Evolutionary conservation across 2,888 invertebrate genomes (phyloP), one percentile per base, ranked within the genome.

Genomic region (Diploptera punctata): DNA sequence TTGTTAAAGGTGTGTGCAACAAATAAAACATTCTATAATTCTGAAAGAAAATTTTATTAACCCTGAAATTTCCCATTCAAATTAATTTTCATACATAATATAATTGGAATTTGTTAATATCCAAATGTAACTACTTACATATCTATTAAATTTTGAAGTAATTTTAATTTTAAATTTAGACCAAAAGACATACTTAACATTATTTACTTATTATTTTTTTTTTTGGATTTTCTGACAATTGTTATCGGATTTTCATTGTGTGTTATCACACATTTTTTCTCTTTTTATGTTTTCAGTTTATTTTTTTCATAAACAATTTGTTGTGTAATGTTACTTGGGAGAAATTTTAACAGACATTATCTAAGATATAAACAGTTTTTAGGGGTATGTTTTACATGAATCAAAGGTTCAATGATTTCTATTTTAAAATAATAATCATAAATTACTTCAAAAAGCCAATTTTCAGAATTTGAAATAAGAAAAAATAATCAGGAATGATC

Each of bases 11-110:
- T n/a, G n/a, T 38, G 13, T 38, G 13, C 38, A 38, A 9, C 13
- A 13, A 38, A 38, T 38, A 38, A 38, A 57, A 54, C 54, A 19
- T 3, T 13, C 18, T 7, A 54, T 2, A 44, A 44, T 21, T 65
- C 47, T 65, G 62, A 65, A 65, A 65, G 47, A 47, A 65, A 62
- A 47, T 62, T 29, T 62, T 65, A 47, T 65, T 65, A 65, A 65
- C 65, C 65, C 43, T 65, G 44, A 65, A 65, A 26, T 65, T 31
- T 47, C 65, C 65, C 65, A 44, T 13, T 29, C 43, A 47, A 65
- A 65, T 65, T 26, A 65, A 43, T 47, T 65, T 65, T 44, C 44
- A 47, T 65, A 65, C 60, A 60, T 60, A 62, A 44, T 65, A n/a
- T 47, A 65, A 1, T 57, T 24, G 29, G 24, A 9, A 13, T 54